phyloP scores from a whole-genome alignment of 2,888 invertebrate species.

The Protonemura montana region DNA sequence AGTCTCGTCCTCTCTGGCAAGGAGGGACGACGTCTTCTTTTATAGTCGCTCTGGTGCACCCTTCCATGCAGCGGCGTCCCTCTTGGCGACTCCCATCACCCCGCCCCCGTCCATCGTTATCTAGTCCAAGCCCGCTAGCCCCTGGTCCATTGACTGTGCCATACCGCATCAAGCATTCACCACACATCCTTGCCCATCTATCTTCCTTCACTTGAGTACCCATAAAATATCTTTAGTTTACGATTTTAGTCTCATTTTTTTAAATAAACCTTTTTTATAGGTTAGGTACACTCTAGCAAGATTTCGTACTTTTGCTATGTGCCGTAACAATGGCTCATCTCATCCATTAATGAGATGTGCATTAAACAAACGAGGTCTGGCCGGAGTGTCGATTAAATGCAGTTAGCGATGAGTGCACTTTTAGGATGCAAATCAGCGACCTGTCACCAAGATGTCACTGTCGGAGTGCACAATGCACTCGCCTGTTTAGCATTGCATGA shows the following conservation, averaged over 20 bases:
- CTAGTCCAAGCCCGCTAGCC: conserved; percentile 13
- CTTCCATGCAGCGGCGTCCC: neutral
- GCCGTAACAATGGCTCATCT: neutral
- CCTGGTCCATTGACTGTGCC: neutral
- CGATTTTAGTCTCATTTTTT: conserved; percentile 36
- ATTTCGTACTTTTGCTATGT: neutral
- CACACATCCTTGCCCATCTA: conserved; percentile 15
- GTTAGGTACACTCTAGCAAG: neutral
- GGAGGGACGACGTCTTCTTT: conserved; percentile 15
- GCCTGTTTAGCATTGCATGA: neutral
- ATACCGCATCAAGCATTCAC: conserved; percentile 28
- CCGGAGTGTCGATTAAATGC: neutral
- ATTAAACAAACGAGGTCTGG: neutral
- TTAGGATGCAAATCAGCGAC: neutral
- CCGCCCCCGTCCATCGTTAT: neutral
- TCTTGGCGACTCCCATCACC: neutral
- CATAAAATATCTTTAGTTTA: conserved; percentile 37
- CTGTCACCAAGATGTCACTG: neutral
- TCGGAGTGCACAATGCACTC: neutral
- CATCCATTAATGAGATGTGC: neutral
- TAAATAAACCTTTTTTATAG: conserved; percentile 12
- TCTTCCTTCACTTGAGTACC: conserved; percentile 35
- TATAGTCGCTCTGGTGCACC: neutral
- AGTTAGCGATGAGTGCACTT: neutral
- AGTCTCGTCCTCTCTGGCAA: neutral